Conservation (phyloP, 2,113 vertebrate genomes). For the Myrmecobius fasciatus region DNA sequence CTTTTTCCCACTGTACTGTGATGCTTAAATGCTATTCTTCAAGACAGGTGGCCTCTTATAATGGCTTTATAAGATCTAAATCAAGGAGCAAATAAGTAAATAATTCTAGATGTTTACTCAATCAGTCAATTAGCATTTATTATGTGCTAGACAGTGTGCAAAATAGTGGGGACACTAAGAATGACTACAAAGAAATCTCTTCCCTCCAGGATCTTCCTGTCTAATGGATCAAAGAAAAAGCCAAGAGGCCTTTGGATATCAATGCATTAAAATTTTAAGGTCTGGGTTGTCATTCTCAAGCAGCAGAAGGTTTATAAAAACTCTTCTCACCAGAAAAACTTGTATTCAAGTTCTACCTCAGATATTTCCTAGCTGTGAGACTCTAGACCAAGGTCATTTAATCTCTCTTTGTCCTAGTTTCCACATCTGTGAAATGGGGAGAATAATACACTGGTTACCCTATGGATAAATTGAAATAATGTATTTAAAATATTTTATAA, state of each 20-base stretch:
- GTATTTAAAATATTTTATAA: neutral
- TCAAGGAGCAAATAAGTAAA: neutral
- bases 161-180: neutral
- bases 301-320: slow-evolving; percentile 17
- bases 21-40: neutral
- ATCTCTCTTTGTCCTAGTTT: neutral
- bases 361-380: neutral
- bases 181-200: neutral
- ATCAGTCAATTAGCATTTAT: neutral
- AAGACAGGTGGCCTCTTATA: slow-evolving; percentile 1
- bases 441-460: neutral
- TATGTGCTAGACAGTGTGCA: neutral
- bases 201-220: neutral
- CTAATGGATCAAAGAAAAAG: neutral
- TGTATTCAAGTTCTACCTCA: neutral
- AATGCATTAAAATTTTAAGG: neutral
- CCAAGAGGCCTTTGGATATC: neutral
- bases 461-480: neutral
- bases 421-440: neutral
- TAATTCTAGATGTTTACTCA: neutral
- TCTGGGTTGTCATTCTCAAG: neutral
- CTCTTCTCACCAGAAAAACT: neutral
- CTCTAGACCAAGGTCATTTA: neutral
- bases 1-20: neutral
- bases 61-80: neutral